phyloP scores from a whole-genome alignment of 2,797 vertebrate species.

The Myiothlypis chrysogaster region DNA sequence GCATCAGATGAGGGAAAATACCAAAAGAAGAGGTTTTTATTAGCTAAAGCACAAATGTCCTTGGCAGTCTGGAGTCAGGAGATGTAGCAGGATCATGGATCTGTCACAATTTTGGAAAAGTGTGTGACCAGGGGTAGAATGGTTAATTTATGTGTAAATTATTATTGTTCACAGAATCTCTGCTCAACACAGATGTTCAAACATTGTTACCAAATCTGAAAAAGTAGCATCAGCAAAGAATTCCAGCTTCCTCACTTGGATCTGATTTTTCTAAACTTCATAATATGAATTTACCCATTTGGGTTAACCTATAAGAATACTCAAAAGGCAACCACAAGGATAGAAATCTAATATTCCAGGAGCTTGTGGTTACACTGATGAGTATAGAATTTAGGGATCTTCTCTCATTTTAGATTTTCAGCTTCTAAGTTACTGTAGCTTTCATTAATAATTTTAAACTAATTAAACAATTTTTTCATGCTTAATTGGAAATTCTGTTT shows the following conservation, averaged over 20 bases:
- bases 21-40: not conserved
- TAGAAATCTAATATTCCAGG: not conserved
- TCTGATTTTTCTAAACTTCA: not conserved
- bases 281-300: not conserved
- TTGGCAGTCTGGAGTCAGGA: not conserved
- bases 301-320: not conserved
- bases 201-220: not conserved
- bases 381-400: not conserved
- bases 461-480: not conserved
- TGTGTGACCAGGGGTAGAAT: not conserved
- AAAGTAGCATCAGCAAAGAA: not conserved
- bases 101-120: not conserved
- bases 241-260: not conserved
- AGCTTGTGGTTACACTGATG: not conserved
- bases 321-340: not conserved
- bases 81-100: not conserved
- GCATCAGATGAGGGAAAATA: not conserved
- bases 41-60: not conserved
- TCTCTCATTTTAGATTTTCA: not conserved
- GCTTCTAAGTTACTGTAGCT: not conserved
- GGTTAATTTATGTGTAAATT: not conserved
- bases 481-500: not conserved
- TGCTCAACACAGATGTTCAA: not conserved
- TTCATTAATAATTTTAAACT: not conserved
- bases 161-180: not conserved